Base-by-base conservation (phyloP, 2,888 invertebrate species). In the Cheiracanthium punctorium region DNA sequence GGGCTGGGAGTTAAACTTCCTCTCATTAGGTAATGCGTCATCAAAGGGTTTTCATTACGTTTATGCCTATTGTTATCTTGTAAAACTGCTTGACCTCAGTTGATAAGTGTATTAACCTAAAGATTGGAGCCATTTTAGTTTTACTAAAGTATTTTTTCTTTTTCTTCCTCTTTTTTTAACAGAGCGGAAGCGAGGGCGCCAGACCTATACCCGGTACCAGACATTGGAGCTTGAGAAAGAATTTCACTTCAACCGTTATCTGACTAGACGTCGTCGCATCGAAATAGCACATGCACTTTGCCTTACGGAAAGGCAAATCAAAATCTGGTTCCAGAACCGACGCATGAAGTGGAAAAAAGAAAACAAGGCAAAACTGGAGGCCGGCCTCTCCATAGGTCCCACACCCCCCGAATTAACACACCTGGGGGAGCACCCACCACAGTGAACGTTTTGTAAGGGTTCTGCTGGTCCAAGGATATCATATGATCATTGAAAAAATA, bases 311-410 rank as follows among this genome's bases (percentile, higher is more conserved):
- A 94, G 98, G 91, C 98, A 98, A 94, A 98, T 97, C 93, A 97
- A 97, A 94, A 97, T 97, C 93, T 97, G 97, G 97, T 97, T 98
- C 94, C 98, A 98, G 93, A 98, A 98, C 93, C 94, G 98, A 90
- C 95, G 98, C 92, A 98, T 98, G 98, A 98, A 98, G 93, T 97
- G 97, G 97, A 98, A 98, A 95, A 98, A 98, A 93, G 98, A 98
- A 93, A 97, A 88, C 69, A 88, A 88, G 43, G 88, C 88, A 20
- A 88, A 88, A 75, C 52, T 86, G 74, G 88, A 88, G 75, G 88
- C 88, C 43, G 88, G 88, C 1, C 77, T 88, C 5, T 81, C 86
- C 20, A 86, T 88, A 80, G 88, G 88, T n/a, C 86, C 88, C 8
- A 79, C 88, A n/a, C 88, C 88, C 12, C 88, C 86, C 7, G 88